Evolutionary conservation across 2,888 invertebrate species (phyloP), one percentile per base, ranked within the genome.

Genomic region (Dendrolimus pini): DNA sequence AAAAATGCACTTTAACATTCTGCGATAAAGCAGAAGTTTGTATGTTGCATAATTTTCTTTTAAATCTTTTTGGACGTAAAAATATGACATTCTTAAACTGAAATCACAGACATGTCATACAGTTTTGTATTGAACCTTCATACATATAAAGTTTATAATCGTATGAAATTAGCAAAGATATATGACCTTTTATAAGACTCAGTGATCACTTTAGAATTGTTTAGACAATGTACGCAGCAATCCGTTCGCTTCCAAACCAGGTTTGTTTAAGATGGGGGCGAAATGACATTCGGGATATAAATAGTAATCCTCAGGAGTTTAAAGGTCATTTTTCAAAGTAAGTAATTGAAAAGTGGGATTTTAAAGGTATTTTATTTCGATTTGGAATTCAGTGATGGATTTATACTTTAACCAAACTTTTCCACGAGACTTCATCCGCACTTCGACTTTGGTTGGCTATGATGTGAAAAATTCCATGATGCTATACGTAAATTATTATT

Each of bases 261-360:
- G 82, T 86, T 82, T 82, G 80, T 80, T 79, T 81, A 75, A 79
- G 81, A 80, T 83, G 82, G 83, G 89, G 89, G 80, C 83, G 83
- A 85, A 87, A 86, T 88, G 85, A 83, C 87, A 82, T 87, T 85
- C 72, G 74, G 83, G 80, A 84, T 83, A 77, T 67, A n/a, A n/a
- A n/a, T n/a, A 72, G 78, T 79, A 81, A 82, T 80, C 83, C 78
- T 69, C 63, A 66, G 78, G 77, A 77, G 72, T 75, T 79, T 76
- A 66, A 65, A 80, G 82, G 80, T 85, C 80, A 89, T 89, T 89
- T 89, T 86, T 89, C 85, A 87, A 83, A 78, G 79, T 78, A 77
- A 80, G 72, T 77, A 72, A 79, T 78, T 65, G 65, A 59, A 62
- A 63, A 65, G 63, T 61, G 61, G 61, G 6, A 30, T 30, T 30